Percentiles rank a stretch among this genome's conserved stretches.
Conservation (phyloP, 2,888 invertebrate genomes). For the Oxytorus armatus region DNA sequence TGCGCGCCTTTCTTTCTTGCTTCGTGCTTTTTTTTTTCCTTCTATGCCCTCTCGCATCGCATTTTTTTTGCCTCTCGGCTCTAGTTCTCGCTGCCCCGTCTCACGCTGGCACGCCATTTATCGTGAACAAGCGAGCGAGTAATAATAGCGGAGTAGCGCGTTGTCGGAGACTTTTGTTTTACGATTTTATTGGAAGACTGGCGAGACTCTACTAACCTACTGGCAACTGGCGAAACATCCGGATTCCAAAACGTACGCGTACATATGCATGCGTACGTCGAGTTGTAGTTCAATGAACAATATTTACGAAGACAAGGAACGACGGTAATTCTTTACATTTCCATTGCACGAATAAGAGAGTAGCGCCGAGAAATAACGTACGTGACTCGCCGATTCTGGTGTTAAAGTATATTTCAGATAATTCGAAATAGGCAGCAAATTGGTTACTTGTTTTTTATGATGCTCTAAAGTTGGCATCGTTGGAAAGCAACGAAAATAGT, state of each 20-base stretch:
- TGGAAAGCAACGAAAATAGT: no score
- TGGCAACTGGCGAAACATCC: constrained; percentile 48
- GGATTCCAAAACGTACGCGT: no score
- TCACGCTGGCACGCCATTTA: constrained; percentile 15
- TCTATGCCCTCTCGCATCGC: constrained; percentile 21
- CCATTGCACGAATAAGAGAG: neutral
- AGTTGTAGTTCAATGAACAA: constrained; percentile 45
- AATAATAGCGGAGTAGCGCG: constrained; percentile 62
- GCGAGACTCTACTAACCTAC: constrained; percentile 47
- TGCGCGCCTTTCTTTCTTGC: constrained; percentile 27
- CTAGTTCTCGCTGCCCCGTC: constrained; percentile 34
- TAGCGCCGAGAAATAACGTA: neutral
- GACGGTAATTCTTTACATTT: constrained; percentile 11
- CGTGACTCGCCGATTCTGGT: neutral
- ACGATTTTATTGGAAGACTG: constrained; percentile 62
- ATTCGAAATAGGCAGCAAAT: no score
- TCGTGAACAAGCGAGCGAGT: constrained; percentile 56
- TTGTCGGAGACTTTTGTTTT: constrained; percentile 65
- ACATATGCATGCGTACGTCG: constrained; percentile 19
- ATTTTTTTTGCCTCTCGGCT: constrained; percentile 28
- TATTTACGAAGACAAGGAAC: constrained; percentile 32
- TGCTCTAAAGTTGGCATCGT: no score
- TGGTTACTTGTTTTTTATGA: no score
- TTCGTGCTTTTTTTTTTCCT: constrained; percentile 23
- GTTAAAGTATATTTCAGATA: no score